phyloP scores from a whole-genome alignment of 2,888 invertebrate genomes.

The Mesoligia furuncula region DNA sequence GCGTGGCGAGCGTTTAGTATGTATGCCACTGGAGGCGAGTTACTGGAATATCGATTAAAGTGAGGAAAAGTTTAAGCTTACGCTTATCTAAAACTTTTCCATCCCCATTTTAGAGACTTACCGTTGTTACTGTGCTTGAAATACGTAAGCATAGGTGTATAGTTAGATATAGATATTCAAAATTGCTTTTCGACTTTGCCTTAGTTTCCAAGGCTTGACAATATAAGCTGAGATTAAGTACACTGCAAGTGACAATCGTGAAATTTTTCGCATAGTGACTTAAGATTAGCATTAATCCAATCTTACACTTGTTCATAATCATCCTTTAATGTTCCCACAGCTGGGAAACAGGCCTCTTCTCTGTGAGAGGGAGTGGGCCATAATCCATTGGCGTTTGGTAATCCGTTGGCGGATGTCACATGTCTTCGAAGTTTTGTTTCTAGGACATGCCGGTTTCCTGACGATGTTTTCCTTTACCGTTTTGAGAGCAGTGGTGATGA shows the following conservation, averaged over 20 bases:
- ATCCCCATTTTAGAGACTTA: neutral
- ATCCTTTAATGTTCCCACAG: neutral
- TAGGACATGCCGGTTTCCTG: no score
- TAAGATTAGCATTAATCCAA: neutral
- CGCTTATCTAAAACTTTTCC: neutral
- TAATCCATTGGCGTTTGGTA: neutral
- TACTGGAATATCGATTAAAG: constrained; percentile 36
- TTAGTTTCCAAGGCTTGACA: neutral
- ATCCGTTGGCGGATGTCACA: neutral
- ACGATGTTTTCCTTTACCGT: no score
- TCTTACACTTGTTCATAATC: neutral
- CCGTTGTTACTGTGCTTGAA: neutral
- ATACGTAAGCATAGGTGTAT: neutral
- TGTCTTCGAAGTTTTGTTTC: neutral
- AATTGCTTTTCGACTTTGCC: neutral
- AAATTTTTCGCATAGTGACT: neutral
- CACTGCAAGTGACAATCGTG: neutral
- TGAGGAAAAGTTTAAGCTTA: neutral
- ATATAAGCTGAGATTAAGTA: neutral
- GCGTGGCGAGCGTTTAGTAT: constrained; percentile 54
- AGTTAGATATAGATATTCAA: neutral
- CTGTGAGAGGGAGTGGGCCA: neutral
- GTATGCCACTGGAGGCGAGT: constrained; percentile 38
- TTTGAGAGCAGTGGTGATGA: no score
- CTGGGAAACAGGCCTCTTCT: neutral